A percentile compares a stretch with the other conserved stretches of the same genome.
Conservation (phyloP, 1,140 invertebrate genomes). For the Bombyx mori region DNA sequence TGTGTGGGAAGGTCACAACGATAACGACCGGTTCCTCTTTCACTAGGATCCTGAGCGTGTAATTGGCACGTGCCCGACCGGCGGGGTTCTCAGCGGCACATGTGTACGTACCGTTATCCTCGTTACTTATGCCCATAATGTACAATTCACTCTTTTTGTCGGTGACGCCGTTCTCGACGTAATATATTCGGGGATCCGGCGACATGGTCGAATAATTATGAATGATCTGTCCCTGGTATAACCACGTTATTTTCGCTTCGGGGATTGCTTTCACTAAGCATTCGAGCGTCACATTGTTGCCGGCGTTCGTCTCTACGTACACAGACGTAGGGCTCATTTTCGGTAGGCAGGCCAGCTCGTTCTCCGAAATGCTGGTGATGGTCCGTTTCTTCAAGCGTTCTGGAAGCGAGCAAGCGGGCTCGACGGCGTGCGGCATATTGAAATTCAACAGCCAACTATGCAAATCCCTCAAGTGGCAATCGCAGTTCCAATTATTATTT, state of each 20-base stretch:
- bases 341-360: constrained; percentile 87
- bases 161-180: constrained; percentile 76
- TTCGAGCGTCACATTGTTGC: constrained; percentile 82
- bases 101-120: constrained; percentile 85
- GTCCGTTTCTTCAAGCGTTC: constrained; percentile 75
- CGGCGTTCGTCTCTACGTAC: constrained; percentile 82
- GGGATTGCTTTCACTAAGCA: constrained; percentile 86
- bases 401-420: constrained; percentile 83
- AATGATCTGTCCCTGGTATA: constrained; percentile 82
- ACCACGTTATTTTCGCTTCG: constrained; percentile 84
- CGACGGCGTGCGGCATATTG: constrained; percentile 79
- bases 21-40: constrained; percentile 79
- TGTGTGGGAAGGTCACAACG: constrained; percentile 76
- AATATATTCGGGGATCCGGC: constrained; percentile 76
- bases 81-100: constrained; percentile 88
- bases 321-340: constrained; percentile 79
- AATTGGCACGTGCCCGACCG: constrained; percentile 81
- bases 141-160: constrained; percentile 83
- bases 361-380: constrained; percentile 78
- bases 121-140: constrained; percentile 80
- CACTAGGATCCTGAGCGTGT: constrained; percentile 81
- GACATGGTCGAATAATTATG: constrained; percentile 79
- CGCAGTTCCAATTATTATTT: constrained; percentile 91
- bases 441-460: constrained; percentile 83
- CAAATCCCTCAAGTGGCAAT: constrained; percentile 84